Evolutionary conservation across 2,113 vertebrate genomes (phyloP).

Genomic region (Corythoichthys intestinalis): DNA sequence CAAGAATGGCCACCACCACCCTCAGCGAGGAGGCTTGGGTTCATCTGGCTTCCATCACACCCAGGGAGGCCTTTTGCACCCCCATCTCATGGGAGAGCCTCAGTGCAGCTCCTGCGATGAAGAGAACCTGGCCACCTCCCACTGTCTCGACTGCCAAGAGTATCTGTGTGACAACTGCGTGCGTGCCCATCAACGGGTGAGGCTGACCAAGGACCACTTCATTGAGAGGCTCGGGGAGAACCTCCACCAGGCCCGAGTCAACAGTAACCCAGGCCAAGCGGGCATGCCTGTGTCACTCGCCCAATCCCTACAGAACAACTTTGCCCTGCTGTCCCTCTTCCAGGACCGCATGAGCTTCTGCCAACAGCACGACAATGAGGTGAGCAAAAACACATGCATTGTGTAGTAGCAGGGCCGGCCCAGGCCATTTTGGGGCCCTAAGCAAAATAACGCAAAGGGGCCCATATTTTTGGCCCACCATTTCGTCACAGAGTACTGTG

Average conservation of each 20-base stretch:
- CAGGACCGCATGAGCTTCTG: constrained; percentile 81
- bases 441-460: too few relatives aligned
- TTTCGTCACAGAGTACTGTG: too few relatives aligned
- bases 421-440: too few relatives aligned
- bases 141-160: constrained; percentile 90
- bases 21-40: constrained; percentile 50
- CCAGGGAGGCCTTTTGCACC: constrained; percentile 66
- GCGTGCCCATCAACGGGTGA: constrained; percentile 87
- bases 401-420: too few relatives aligned
- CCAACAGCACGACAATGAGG: constrained; percentile 81
- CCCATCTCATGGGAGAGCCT: constrained; percentile 71
- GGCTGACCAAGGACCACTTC: constrained; percentile 92
- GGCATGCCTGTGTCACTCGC: constrained; percentile 67
- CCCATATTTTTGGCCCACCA: too few relatives aligned
- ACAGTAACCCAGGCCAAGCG: constrained; percentile 41
- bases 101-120: constrained; percentile 88
- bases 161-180: constrained; percentile 91
- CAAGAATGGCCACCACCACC: constrained; percentile 62
- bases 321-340: constrained; percentile 80
- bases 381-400: constrained; percentile 39
- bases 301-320: constrained; percentile 79
- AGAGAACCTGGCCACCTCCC: constrained; percentile 83
- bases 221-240: constrained; percentile 80
- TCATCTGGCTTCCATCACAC: constrained; percentile 60
- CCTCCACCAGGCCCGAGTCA: constrained; percentile 51